Evolutionary conservation across 2,888 invertebrate species (phyloP), one percentile per base, ranked within the genome.

Genomic region (Ommatoiulus sabulosus): DNA sequence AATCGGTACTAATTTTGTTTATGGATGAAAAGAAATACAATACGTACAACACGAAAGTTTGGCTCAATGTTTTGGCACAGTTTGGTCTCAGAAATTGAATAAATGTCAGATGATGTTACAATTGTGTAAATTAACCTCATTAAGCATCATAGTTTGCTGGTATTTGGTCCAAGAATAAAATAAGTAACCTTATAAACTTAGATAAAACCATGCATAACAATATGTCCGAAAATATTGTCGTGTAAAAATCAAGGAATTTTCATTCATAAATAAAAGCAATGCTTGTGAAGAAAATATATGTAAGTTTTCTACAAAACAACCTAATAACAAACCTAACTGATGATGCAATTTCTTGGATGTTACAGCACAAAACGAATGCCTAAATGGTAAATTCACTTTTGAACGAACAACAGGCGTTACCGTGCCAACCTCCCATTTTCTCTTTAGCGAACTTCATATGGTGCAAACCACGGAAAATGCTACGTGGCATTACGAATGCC

Each of bases 391-490:
- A 24, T 8, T 86, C 46, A 86, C 44, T 7, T 88, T 86, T 80
- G 88, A 88, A 86, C 17, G 88, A 86, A 88, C 86, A 43, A 52
- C 86, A 8, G 20, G 86, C 12, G 52, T 88, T 24, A 35, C 85
- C 15, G 44, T 52, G 8, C 88, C 88, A 52, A 24, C 84, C 24
- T 84, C 44, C 12, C 44, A 84, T 24, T 52, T 52, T 86, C 17
- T 86, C 15, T 48, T 88, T 24, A 52, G 43, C 46, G 88, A 88
- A 48, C 48, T 88, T 35, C 44, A 44, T 7, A 48, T 86, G 85
- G 48, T 88, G 35, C 46, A 52, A 15, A 63, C n/a, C n/a, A 44
- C 1, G 8, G 44, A 44, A 3, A 86, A 44, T n/a, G 86, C 35
- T 15, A 84, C 86, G 2, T 86, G 88, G 86, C 52, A 43, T 24